Conservation (phyloP, 2,888 invertebrate genomes). For the Lymantria monacha region DNA sequence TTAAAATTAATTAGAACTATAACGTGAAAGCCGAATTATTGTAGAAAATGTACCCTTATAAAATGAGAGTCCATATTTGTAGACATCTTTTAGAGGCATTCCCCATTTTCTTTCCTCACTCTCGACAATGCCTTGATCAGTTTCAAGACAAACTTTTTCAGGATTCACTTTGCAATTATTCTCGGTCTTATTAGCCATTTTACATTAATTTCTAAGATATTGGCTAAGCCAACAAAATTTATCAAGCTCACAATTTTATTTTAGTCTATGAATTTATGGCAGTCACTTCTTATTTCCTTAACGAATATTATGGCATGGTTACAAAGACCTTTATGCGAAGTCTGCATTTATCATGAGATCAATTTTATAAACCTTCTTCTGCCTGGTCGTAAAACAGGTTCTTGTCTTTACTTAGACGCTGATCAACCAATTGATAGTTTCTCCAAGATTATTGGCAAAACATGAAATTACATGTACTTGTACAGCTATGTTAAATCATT, state of each 20-base stretch:
- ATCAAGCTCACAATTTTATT: slow-evolving; percentile 20
- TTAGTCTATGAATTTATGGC: too few species aligned
- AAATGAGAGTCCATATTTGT: slow-evolving; percentile 93
- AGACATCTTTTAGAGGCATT: slow-evolving; percentile 89
- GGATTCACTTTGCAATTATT: slow-evolving; percentile 57
- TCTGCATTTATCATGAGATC: too few species aligned
- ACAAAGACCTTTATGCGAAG: too few species aligned
- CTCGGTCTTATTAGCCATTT: slow-evolving; percentile 59
- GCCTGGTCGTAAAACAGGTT: too few species aligned
- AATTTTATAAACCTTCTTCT: too few species aligned
- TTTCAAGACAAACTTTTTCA: slow-evolving; percentile 70
- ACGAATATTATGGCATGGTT: too few species aligned
- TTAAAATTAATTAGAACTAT: not conserved
- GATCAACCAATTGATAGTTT: too few species aligned
- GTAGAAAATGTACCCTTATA: slow-evolving; percentile 90
- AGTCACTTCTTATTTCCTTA: too few species aligned
- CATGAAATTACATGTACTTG: too few species aligned
- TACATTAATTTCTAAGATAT: slow-evolving; percentile 16
- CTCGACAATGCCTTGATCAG: slow-evolving; percentile 73
- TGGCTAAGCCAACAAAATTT: slow-evolving; percentile 20
- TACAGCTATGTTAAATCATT: too few species aligned
- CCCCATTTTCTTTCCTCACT: slow-evolving; percentile 85
- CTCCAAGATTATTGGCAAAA: too few species aligned
- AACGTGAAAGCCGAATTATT: slow-evolving; percentile 5
- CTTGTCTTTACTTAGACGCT: too few species aligned